phyloP scores from a whole-genome alignment of 2,113 vertebrate species.

The Rhagologus leucostigma region DNA sequence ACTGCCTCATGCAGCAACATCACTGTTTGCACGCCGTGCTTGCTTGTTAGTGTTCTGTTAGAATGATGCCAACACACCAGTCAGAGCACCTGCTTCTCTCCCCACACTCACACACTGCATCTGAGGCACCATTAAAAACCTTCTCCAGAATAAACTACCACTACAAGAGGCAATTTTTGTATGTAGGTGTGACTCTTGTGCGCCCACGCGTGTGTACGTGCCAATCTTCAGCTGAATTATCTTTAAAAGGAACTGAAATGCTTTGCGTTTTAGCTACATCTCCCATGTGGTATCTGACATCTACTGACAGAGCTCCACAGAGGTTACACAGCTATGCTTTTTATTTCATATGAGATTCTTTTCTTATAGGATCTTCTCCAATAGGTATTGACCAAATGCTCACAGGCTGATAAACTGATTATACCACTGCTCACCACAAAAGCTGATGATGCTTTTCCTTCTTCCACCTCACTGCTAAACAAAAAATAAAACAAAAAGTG shows the following conservation, averaged over 20 bases:
- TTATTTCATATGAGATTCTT: background rate
- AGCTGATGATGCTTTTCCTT: background rate
- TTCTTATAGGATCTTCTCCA: background rate
- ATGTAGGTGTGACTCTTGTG: rapidly evolving
- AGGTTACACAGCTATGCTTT: background rate
- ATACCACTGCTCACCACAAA: background rate
- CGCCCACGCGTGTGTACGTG: rapidly evolving
- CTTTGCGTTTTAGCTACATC: background rate
- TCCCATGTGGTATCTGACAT: background rate
- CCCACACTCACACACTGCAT: background rate
- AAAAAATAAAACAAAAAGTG: background rate
- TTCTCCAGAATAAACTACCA: background rate
- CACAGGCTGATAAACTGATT: background rate
- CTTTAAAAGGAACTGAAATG: background rate
- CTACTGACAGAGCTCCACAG: background rate
- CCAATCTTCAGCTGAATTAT: background rate
- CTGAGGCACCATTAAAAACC: background rate
- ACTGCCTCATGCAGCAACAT: background rate
- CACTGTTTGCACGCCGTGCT: background rate
- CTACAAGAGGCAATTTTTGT: background rate
- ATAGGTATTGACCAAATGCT: background rate
- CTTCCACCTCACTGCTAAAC: background rate
- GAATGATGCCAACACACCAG: background rate
- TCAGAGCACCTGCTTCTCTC: background rate
- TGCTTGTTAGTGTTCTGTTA: background rate